These are phyloP conservation scores for Toxotes jaculatrix DNA, from an alignment of 2,113 vertebrate genomes.

Conservation along the genomic window DNA sequence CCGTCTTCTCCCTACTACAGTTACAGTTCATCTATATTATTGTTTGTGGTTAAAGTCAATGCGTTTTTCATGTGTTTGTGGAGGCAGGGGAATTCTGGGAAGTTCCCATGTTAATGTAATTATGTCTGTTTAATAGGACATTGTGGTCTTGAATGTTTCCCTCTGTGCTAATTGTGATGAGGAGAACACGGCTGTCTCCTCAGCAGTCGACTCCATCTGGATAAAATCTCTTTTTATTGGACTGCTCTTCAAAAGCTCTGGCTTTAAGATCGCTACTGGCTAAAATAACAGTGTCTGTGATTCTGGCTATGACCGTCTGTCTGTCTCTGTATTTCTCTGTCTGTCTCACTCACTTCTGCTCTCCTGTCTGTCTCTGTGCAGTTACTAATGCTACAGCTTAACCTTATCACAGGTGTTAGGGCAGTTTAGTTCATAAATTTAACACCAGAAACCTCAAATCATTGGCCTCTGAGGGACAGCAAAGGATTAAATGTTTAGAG, in stretches of 20 bases:
- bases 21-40: constrained; percentile 57
- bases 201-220: constrained; percentile 71
- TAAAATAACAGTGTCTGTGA: constrained; percentile 57
- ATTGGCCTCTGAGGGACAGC: not conserved
- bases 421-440: not conserved
- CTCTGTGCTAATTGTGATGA: constrained; percentile 71
- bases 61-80: constrained; percentile 57
- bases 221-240: constrained; percentile 71
- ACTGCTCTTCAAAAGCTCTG: constrained; percentile 56
- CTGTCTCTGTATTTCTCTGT: constrained; percentile 26
- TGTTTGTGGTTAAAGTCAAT: constrained; percentile 48
- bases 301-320: constrained; percentile 23
- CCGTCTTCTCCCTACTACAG: constrained; percentile 9
- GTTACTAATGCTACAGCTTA: not conserved
- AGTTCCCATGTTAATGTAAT: constrained; percentile 76
- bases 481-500: not conserved
- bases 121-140: constrained; percentile 66
- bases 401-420: not conserved
- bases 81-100: constrained; percentile 69
- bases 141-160: constrained; percentile 67
- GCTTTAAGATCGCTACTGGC: constrained; percentile 56
- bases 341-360: constrained; percentile 38
- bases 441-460: not conserved
- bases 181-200: constrained; percentile 61
- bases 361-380: constrained; percentile 2